Evolutionary conservation across 2,113 vertebrate species (phyloP), one percentile per base, ranked within the genome.

Genomic region (Thamnaconus septentrionalis): DNA sequence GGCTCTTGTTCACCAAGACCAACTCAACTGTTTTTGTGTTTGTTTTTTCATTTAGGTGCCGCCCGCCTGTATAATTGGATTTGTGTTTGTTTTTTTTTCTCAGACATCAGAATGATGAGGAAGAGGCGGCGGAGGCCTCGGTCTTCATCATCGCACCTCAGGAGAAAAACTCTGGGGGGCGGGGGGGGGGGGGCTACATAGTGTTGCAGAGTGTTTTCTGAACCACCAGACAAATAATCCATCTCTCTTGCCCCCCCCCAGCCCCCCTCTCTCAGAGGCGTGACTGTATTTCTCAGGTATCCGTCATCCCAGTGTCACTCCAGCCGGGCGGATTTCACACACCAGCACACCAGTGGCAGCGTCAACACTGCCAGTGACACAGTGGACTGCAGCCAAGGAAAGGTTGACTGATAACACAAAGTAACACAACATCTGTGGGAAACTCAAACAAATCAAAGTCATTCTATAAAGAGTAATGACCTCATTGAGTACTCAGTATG

Each of bases 201-300:
- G 58, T 86, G 87, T 84, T 67, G 72, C 72, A 51, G 75, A 88
- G 64, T 90, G 83, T 87, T 90, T 87, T 88, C 78, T 85, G 78
- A 85, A 64, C 78, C 77, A 76, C 78, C 64, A 75, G 71, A 78
- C 76, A 79, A 87, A 87, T 85, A 82, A 84, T 78, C 75, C 74
- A 58, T 66, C 64, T 69, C 65, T 31, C 18, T 31, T 2, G 18
- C 18, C 2, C 18, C 2, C 18, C 18, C 18, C 2, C 18, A n/a
- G 56, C 40, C 18, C 2, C 18, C 2, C 18, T 31, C 18, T 83
- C 90, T 89, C 86, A 81, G 75, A 85, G 87, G 90, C 71, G 60
- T 90, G 89, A 89, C 84, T 89, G 88, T 89, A 90, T 92, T 93
- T 91, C 87, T 84, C 91, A 93, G 89, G 86, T 93, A 90, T 91